These are phyloP conservation scores for Delphinapterus leucas DNA, from an alignment of 2,113 vertebrate species.

Conservation along the genomic window DNA sequence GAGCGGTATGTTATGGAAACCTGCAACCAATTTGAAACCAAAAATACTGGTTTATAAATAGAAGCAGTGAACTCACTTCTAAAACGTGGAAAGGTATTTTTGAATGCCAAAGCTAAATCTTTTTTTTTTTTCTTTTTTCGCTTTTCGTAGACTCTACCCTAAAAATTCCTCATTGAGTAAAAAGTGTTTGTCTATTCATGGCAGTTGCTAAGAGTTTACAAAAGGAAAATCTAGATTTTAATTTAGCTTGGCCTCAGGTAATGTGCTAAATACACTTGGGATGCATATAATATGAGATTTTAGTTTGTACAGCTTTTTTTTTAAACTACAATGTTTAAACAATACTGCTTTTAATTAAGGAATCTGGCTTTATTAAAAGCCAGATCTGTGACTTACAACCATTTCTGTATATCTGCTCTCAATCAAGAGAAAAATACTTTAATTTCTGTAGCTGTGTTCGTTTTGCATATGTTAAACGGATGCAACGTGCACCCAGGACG, in stretches of 20 bases:
- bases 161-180: constrained; percentile 73
- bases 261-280: constrained; percentile 78
- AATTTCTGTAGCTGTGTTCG: constrained; percentile 75
- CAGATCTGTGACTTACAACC: constrained; percentile 80
- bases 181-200: constrained; percentile 67
- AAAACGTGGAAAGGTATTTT: constrained; percentile 74
- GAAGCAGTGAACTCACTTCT: constrained; percentile 56
- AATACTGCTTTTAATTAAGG: constrained; percentile 84
- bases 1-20: constrained; percentile 40
- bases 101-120: constrained; percentile 58
- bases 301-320: constrained; percentile 67
- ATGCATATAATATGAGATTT: constrained; percentile 75
- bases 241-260: constrained; percentile 80
- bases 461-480: constrained; percentile 81
- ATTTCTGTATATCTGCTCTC: constrained; percentile 82
- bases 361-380: constrained; percentile 83
- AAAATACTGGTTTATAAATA: constrained; percentile 58
- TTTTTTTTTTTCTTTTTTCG: constrained; percentile 19
- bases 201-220: constrained; percentile 73
- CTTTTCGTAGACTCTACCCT: constrained; percentile 64
- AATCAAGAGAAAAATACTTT: constrained; percentile 78
- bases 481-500: constrained; percentile 74
- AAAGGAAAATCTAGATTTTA: constrained; percentile 78
- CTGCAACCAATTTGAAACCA: constrained; percentile 54
- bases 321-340: constrained; percentile 75